These are phyloP conservation scores for Heliornis fulica DNA, from an alignment of 2,113 vertebrate genomes.

Conservation along the genomic window DNA sequence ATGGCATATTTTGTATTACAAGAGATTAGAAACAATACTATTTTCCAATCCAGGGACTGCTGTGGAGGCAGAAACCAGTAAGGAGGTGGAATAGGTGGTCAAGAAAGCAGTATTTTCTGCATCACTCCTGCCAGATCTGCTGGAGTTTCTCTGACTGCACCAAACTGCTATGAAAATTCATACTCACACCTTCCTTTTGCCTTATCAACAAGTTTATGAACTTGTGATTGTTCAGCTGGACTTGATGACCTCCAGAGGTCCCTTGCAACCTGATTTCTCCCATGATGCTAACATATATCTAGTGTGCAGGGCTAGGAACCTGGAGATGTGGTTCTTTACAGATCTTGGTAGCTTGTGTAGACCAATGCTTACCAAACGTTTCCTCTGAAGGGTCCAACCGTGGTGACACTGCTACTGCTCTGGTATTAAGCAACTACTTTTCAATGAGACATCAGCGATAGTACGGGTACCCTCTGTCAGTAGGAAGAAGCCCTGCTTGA, in stretches of 20 bases:
- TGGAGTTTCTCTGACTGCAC: background rate
- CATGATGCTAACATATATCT: background rate
- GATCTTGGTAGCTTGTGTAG: background rate
- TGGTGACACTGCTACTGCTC: background rate
- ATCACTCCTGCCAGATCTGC: background rate
- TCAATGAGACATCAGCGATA: background rate
- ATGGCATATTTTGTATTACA: background rate
- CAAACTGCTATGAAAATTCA: background rate
- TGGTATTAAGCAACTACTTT: background rate
- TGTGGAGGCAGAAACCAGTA: background rate
- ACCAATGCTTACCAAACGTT: background rate
- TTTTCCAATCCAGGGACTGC: background rate
- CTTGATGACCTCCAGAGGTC: background rate
- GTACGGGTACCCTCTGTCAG: background rate
- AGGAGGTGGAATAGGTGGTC: background rate
- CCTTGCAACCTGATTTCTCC: background rate
- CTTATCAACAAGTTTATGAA: background rate
- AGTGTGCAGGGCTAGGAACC: background rate
- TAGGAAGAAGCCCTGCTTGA: accelerated
- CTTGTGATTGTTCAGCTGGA: background rate
- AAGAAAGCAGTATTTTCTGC: background rate
- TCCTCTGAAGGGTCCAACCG: background rate
- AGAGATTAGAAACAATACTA: background rate
- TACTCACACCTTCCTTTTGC: background rate
- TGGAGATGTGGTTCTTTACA: background rate